Evolutionary conservation across 2,113 vertebrate genomes (phyloP).

Genomic region (Tapirus terrestris): DNA sequence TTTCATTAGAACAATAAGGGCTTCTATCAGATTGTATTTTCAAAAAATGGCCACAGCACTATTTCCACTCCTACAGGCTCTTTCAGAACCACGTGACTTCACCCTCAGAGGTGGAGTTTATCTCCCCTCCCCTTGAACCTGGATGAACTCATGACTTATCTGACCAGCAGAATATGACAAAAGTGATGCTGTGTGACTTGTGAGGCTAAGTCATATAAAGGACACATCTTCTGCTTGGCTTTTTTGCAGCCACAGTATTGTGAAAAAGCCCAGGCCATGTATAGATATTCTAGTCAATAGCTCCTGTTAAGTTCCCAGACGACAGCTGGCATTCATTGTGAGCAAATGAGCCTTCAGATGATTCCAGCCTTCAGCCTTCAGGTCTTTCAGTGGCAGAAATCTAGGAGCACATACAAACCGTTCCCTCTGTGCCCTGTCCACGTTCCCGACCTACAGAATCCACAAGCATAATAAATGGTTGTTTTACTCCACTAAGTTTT

Average conservation of each 20-base stretch:
- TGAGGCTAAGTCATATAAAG: neutral
- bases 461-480: neutral
- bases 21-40: neutral
- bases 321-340: neutral
- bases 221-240: neutral
- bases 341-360: neutral
- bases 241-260: neutral
- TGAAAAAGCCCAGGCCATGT: neutral
- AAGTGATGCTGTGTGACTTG: neutral
- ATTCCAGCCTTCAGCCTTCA: neutral
- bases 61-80: neutral
- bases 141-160: neutral
- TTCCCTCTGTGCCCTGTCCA: neutral
- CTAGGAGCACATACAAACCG: neutral
- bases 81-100: neutral
- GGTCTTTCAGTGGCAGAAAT: neutral
- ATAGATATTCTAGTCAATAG: neutral
- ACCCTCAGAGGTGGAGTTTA: neutral
- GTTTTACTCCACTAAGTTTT: neutral
- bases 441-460: neutral
- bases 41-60: neutral
- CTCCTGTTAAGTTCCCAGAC: neutral
- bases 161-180: neutral
- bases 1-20: conserved; percentile 11
- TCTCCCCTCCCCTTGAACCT: neutral